These are phyloP conservation scores for Ichneumoninae sp. DNA, from an alignment of 2,888 invertebrate genomes.

Conservation along the genomic window DNA sequence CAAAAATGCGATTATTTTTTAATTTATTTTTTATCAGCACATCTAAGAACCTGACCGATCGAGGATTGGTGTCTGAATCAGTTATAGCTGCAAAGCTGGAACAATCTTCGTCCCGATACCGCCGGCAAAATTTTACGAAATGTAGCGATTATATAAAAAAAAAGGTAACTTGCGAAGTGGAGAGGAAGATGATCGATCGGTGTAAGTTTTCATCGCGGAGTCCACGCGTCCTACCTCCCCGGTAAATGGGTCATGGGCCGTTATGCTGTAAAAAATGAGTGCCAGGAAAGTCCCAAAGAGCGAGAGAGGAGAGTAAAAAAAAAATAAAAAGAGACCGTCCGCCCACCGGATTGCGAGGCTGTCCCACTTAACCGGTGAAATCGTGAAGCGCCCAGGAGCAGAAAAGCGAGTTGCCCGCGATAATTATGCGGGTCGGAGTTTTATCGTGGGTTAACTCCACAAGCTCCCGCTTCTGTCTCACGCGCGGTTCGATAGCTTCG, in stretches of 20 bases:
- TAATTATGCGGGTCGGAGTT: conserved; percentile 66
- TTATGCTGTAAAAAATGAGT: conserved; percentile 47
- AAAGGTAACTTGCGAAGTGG: conserved; percentile 1
- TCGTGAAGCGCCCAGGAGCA: conserved; percentile 57
- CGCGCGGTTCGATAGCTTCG: conserved; percentile 23
- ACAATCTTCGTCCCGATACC: too few relatives aligned
- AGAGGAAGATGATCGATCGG: conserved; percentile 48
- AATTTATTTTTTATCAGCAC: too few relatives aligned
- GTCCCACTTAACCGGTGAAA: conserved; percentile 67
- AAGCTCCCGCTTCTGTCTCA: conserved; percentile 8
- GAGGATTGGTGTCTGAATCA: too few relatives aligned
- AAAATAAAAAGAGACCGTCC: conserved; percentile 36
- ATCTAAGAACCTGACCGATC: too few relatives aligned
- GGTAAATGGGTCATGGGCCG: conserved; percentile 60
- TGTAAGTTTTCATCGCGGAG: conserved; percentile 6
- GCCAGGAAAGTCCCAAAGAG: conserved; percentile 32
- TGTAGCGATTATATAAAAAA: not conserved
- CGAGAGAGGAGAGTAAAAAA: conserved; percentile 10
- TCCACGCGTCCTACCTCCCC: conserved; percentile 7
- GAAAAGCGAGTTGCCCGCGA: conserved; percentile 42
- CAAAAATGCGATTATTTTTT: too few relatives aligned
- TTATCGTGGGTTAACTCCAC: conserved; percentile 59
- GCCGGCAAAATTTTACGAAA: too few relatives aligned
- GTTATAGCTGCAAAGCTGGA: too few relatives aligned
- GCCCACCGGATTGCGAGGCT: conserved; percentile 63